Evolutionary conservation across 2,888 invertebrate species (phyloP).

Genomic region (Tachina lurida): DNA sequence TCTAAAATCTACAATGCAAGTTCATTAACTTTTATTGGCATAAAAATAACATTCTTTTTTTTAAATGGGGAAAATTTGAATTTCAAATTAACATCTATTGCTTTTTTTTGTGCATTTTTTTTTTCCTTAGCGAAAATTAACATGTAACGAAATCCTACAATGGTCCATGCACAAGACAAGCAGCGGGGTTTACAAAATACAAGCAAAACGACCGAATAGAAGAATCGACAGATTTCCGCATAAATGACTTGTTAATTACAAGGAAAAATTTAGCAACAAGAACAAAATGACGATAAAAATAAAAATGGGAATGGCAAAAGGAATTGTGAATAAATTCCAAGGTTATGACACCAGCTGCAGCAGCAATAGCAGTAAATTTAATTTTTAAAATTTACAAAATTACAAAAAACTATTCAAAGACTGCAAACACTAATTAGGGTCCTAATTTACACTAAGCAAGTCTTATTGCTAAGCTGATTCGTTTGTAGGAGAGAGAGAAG

Average conservation of each 20-base stretch:
- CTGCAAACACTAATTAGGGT: too few relatives aligned
- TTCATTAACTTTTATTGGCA: neutral
- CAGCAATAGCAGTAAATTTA: conserved; percentile 62
- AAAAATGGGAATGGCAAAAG: conserved; percentile 15
- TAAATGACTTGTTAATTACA: conserved; percentile 67
- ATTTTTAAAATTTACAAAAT: conserved; percentile 44
- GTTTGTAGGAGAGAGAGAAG: too few relatives aligned
- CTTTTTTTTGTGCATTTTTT: neutral
- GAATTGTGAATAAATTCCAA: conserved; percentile 59
- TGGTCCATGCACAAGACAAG: neutral
- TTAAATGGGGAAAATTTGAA: conserved; percentile 42
- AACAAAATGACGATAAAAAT: neutral
- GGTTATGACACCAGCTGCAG: conserved; percentile 39
- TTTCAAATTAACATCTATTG: conserved; percentile 37
- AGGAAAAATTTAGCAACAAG: conserved; percentile 21
- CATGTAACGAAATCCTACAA: conserved; percentile 28
- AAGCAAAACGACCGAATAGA: neutral
- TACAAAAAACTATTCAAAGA: neutral
- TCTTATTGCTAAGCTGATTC: too few relatives aligned
- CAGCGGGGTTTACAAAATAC: neutral
- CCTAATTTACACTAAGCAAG: too few relatives aligned
- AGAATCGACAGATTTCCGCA: conserved; percentile 49
- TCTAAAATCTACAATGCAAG: conserved; percentile 3
- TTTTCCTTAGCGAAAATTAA: conserved; percentile 11
- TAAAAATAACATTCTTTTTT: conserved; percentile 9